phyloP scores from a whole-genome alignment of 1,140 invertebrate species.

The Drosophila nigromelanica region DNA sequence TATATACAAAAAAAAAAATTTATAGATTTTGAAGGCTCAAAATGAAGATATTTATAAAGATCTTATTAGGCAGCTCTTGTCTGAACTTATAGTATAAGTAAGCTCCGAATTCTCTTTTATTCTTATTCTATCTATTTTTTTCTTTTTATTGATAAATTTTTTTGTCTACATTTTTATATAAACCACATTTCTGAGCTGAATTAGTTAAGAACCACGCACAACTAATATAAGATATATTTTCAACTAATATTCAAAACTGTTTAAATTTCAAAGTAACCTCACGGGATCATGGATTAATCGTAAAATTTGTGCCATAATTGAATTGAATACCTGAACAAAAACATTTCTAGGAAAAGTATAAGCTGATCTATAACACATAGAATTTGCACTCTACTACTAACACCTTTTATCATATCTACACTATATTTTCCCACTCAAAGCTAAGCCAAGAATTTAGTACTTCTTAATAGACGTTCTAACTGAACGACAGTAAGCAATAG shows the following conservation, averaged over 20 bases:
- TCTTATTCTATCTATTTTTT: background rate
- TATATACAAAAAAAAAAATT: no score
- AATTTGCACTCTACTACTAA: conserved; percentile 5
- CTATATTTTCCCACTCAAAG: conserved; percentile 14
- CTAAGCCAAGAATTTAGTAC: background rate
- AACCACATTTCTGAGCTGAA: conserved; percentile 8
- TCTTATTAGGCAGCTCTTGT: no score
- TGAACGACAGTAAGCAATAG: background rate
- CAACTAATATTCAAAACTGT: background rate
- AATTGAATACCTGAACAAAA: conserved; percentile 61
- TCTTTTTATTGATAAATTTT: background rate
- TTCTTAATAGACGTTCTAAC: conserved; percentile 1
- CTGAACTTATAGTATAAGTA: no score
- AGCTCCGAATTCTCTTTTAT: background rate
- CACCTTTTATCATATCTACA: conserved; percentile 42
- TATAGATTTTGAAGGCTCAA: no score
- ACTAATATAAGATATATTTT: background rate
- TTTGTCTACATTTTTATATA: background rate
- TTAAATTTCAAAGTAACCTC: conserved; percentile 11
- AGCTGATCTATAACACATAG: conserved; percentile 11
- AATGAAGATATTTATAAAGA: no score
- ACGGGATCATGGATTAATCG: conserved; percentile 4
- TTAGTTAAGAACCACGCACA: conserved; percentile 27
- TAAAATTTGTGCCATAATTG: conserved; percentile 37
- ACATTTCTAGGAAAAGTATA: conserved; percentile 26